Base-by-base conservation (phyloP, 2,888 invertebrate species). In the Plebejus anna region DNA sequence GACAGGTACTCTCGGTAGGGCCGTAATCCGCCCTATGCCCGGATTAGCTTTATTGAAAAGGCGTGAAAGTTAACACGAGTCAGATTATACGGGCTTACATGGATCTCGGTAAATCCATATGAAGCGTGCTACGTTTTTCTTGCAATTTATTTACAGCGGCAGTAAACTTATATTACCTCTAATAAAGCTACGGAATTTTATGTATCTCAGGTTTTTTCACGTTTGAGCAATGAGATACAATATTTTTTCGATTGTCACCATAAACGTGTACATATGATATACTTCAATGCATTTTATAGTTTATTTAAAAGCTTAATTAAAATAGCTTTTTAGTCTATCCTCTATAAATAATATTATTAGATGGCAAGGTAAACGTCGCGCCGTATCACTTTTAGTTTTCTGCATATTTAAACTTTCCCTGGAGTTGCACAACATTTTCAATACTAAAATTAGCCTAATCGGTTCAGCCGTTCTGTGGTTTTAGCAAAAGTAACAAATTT, bases 31-130 rank as follows among this genome's bases (percentile, higher is more conserved):
- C 32, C 66, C 66, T 66, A 32, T 32, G 11, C 13, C 32, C 5
- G 66, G 66, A 66, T 66, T 66, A 66, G 16, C 32, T 66, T 66
- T 66, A 66, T 36, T 66, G 66, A 66, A 66, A 32, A 66, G 13
- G 32, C 66, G 5, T 36, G 32, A 66, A 61, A 66, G 66, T 13
- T 66, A 66, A 66, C 32, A 36, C 32, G 28, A 61, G 28, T 61
- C 61, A 28, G 28, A 61, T 61, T 61, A 22, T 28, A 61, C 9
- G 32, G 32, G 32, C 32, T 66, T 36, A 66, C 66, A 66, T 16
- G 66, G 66, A 66, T 66, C 66, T 66, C 3, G 11, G 32, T 66
- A 66, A 66, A 36, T 4, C 66, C 66, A 13, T 66, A 36, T 66
- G 66, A 66, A 66, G 13, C 61, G 61, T 36, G 5, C 66, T 66